These are phyloP conservation scores for Nematolebias whitei DNA, from an alignment of 2,113 vertebrate genomes.

Conservation along the genomic window DNA sequence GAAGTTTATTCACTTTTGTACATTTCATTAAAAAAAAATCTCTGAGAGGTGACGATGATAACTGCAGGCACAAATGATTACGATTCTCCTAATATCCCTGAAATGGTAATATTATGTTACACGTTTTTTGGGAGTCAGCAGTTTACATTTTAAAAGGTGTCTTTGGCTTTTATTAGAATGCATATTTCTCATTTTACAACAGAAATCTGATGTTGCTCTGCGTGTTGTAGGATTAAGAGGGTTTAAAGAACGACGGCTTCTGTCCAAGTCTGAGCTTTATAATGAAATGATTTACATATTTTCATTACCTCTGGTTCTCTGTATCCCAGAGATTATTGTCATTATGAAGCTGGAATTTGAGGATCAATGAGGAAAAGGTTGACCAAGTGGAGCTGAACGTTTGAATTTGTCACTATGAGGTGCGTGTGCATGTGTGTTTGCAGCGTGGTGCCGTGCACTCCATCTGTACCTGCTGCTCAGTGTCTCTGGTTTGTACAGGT, in stretches of 20 bases:
- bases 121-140: slow-evolving; percentile 16
- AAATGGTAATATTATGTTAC: not conserved
- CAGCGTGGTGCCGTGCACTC: slow-evolving; percentile 47
- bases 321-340: slow-evolving; percentile 6
- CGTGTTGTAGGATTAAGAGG: not conserved
- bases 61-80: not conserved
- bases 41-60: too few relatives aligned
- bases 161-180: slow-evolving; percentile 10
- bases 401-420: slow-evolving; percentile 23
- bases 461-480: slow-evolving; percentile 69
- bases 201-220: not conserved
- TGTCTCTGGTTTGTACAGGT: slow-evolving; percentile 39
- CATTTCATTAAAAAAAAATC: too few relatives aligned
- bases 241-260: not conserved
- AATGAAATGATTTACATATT: slow-evolving; percentile 33
- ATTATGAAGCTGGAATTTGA: slow-evolving; percentile 23
- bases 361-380: slow-evolving; percentile 6
- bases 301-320: slow-evolving; percentile 16
- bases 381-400: not conserved
- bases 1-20: too few relatives aligned
- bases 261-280: not conserved
- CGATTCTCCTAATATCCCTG: not conserved
- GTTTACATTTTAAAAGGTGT: not conserved
- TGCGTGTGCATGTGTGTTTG: slow-evolving; percentile 31
- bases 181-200: slow-evolving; percentile 12